These are phyloP conservation scores for Amblyjoppa proteus DNA, from an alignment of 2,888 invertebrate species.

Conservation along the genomic window DNA sequence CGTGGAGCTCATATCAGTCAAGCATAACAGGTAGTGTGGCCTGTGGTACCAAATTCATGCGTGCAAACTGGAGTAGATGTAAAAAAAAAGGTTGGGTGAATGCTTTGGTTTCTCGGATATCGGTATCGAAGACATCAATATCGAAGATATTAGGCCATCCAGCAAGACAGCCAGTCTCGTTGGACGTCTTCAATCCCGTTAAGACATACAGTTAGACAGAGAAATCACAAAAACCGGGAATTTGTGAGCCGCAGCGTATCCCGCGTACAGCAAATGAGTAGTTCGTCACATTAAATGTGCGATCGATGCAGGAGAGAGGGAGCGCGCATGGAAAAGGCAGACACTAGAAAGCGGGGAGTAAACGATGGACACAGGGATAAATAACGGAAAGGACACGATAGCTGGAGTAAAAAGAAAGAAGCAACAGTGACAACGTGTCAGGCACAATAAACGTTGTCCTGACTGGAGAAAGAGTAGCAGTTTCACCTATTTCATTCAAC, in stretches of 20 bases:
- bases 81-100: neutral
- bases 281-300: constrained; percentile 21
- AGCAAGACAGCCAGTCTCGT: too few relatives aligned
- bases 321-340: neutral
- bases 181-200: too few relatives aligned
- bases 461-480: constrained; percentile 64
- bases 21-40: neutral
- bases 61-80: neutral
- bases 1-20: neutral
- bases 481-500: constrained; percentile 77
- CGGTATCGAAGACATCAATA: too few relatives aligned
- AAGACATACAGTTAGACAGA: too few relatives aligned
- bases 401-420: constrained; percentile 29
- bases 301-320: neutral
- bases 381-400: neutral
- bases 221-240: too few relatives aligned
- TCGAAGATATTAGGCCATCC: too few relatives aligned
- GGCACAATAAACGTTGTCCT: constrained; percentile 76
- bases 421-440: constrained; percentile 72
- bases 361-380: constrained; percentile 12
- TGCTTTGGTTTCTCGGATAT: neutral
- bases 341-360: neutral
- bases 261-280: too few relatives aligned
- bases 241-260: too few relatives aligned
- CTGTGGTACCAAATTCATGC: neutral